phyloP scores from a whole-genome alignment of 2,113 vertebrate genomes.

The Rhodinocichla rosea region DNA sequence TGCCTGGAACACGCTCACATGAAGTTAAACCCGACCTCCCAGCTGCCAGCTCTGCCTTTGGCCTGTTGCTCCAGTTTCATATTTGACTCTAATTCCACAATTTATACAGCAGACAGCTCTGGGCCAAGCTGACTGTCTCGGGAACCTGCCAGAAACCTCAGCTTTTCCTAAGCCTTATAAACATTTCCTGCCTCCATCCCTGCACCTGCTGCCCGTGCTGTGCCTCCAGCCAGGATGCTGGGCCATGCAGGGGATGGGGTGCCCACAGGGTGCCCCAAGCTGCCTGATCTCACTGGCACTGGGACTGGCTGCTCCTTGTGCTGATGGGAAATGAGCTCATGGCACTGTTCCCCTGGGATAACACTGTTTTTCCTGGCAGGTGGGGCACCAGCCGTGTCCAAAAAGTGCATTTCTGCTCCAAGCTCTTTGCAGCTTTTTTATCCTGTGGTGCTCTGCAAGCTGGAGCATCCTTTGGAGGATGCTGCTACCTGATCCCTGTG shows the following conservation, averaged over 20 bases:
- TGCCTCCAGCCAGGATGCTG: neutral
- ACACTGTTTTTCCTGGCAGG: neutral
- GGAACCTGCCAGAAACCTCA: conserved; percentile 43
- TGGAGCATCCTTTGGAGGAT: neutral
- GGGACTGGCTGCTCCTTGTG: neutral
- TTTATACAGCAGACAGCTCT: conserved; percentile 14
- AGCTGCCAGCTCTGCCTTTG: conserved; percentile 39
- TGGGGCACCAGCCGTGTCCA: neutral
- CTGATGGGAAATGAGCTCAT: conserved; percentile 11
- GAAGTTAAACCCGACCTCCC: neutral
- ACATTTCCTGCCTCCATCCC: conserved; percentile 1
- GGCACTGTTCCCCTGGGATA: neutral
- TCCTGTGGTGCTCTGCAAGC: accelerated
- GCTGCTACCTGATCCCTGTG: no score
- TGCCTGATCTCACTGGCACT: neutral
- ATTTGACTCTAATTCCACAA: conserved; percentile 47
- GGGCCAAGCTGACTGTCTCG: neutral
- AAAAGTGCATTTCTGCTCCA: neutral
- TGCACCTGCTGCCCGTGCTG: neutral
- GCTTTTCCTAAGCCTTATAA: conserved; percentile 35
- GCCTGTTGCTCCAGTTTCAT: neutral
- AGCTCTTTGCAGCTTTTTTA: neutral
- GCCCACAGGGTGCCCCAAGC: neutral
- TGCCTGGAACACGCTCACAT: accelerated
- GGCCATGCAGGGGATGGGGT: neutral